Percentiles rank a stretch among this genome's conserved stretches.
phyloP scores from a whole-genome alignment of 2,797 vertebrate genomes.

The Nyctibius grandis region DNA sequence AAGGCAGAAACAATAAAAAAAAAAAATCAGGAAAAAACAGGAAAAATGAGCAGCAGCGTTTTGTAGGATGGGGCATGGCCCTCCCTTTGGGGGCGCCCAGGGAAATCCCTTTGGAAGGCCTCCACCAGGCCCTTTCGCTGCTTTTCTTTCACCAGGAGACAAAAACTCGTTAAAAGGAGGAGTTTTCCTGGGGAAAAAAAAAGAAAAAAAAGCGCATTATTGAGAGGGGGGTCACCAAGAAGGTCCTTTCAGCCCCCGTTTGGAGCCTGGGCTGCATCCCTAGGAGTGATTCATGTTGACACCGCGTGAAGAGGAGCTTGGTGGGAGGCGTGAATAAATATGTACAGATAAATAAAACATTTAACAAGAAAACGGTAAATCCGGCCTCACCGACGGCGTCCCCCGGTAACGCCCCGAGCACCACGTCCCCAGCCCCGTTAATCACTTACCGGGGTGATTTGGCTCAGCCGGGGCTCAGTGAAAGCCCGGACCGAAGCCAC shows the following conservation, averaged over 20 bases:
- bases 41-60: rapidly evolving
- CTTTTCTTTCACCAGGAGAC: not conserved
- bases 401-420: not conserved
- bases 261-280: not conserved
- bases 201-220: not conserved
- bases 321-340: not conserved
- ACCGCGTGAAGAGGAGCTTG: rapidly evolving
- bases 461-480: too few species aligned
- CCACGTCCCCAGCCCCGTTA: not conserved
- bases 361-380: rapidly evolving
- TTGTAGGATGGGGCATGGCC: not conserved
- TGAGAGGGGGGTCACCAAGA: not conserved
- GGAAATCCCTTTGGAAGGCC: not conserved
- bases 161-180: not conserved
- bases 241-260: rapidly evolving
- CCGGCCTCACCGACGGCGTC: rapidly evolving
- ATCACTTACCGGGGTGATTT: not conserved
- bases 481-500: too few species aligned
- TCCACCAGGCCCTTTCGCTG: not conserved
- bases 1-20: too few species aligned
- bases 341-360: not conserved
- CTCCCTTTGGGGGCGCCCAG: not conserved
- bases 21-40: not conserved
- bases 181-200: too few species aligned
- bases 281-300: rapidly evolving